Percentiles rank a stretch among this genome's conserved stretches.
Conservation (phyloP, 2,797 vertebrate genomes). For the Lindbergichthys nudifrons region DNA sequence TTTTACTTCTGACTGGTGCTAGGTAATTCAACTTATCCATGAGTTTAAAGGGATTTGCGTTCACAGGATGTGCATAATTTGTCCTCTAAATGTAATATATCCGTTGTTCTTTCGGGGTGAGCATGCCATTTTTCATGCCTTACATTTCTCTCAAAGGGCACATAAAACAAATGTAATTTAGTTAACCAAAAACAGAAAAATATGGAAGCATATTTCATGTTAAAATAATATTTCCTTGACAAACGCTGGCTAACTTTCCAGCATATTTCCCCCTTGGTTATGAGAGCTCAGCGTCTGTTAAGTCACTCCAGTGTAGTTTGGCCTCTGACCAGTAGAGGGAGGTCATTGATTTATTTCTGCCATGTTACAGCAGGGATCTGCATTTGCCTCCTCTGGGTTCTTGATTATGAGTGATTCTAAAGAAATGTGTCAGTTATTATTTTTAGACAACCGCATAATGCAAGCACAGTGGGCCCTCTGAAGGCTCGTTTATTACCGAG, state of each 20-base stretch:
- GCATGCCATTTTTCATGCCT: constrained; percentile 1
- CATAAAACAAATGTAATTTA: background rate
- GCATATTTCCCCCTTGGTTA: constrained; percentile 20
- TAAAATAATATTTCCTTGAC: constrained; percentile 18
- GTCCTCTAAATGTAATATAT: constrained; percentile 34
- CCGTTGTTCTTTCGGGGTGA: background rate
- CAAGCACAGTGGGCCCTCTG: constrained; percentile 71
- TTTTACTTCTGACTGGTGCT: constrained; percentile 37
- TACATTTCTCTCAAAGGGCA: background rate
- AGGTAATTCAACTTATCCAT: constrained; percentile 26
- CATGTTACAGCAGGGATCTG: constrained; percentile 66
- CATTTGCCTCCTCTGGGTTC: constrained; percentile 66
- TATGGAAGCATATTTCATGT: constrained; percentile 6
- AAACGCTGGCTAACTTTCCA: constrained; percentile 21
- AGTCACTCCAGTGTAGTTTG: constrained; percentile 77
- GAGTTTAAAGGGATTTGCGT: constrained; percentile 46
- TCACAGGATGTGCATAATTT: constrained; percentile 36
- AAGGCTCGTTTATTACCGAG: constrained; percentile 82
- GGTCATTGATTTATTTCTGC: constrained; percentile 82
- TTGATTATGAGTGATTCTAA: constrained; percentile 81
- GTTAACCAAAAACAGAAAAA: constrained; percentile 8
- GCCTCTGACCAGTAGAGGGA: constrained; percentile 85
- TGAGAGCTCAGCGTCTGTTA: constrained; percentile 35
- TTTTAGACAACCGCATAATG: constrained; percentile 84
- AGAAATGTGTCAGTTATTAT: constrained; percentile 87